Evolutionary conservation across 2,888 invertebrate genomes (phyloP).

Genomic region (Xestobium rufovillosum): DNA sequence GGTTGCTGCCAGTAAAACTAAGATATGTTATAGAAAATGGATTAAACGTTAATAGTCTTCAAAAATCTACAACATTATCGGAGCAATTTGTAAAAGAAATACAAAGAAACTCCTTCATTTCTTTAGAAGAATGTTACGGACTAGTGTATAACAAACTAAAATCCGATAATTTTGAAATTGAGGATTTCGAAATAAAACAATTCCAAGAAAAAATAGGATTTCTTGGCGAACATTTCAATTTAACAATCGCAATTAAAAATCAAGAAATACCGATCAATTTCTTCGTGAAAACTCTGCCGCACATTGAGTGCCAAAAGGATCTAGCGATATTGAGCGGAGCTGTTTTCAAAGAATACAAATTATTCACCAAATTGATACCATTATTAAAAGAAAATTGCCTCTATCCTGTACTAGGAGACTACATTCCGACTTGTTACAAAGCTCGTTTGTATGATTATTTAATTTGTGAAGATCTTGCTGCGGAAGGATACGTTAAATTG

Average conservation of each 20-base stretch:
- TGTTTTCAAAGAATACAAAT: not conserved
- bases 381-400: not conserved
- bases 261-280: not conserved
- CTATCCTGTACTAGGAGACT: not conserved
- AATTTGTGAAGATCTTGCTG: not conserved
- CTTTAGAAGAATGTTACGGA: not conserved
- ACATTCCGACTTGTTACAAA: not conserved
- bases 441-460: not conserved
- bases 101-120: not conserved
- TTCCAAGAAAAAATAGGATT: not conserved
- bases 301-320: not conserved
- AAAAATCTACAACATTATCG: too few species aligned
- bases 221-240: not conserved
- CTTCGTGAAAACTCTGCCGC: not conserved
- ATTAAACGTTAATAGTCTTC: too few species aligned
- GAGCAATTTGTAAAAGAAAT: too few species aligned
- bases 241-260: not conserved
- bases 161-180: not conserved
- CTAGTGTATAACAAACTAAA: not conserved
- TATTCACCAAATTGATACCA: slow-evolving; percentile 1
- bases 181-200: not conserved
- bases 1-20: not conserved
- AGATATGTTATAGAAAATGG: too few species aligned
- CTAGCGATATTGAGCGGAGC: not conserved
- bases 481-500: not conserved